Conservation (phyloP, 2,888 invertebrate genomes). For the Drosophila gaucha region DNA sequence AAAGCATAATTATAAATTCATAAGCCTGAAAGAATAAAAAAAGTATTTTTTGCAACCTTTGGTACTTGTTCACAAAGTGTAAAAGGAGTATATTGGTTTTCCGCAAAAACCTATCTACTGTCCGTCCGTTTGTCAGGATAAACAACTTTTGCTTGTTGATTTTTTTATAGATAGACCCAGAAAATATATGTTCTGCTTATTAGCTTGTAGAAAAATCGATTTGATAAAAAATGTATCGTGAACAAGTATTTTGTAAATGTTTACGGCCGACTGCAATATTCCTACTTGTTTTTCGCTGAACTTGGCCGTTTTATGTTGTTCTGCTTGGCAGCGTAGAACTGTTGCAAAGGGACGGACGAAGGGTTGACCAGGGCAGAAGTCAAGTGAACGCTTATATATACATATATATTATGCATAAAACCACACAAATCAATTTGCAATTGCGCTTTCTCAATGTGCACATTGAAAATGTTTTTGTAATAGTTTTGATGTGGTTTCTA, state of each 20-base stretch:
- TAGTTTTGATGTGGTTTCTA: constrained; percentile 68
- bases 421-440: constrained; percentile 78
- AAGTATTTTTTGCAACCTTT: constrained; percentile 7
- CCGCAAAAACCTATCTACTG: too few species aligned
- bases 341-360: too few species aligned
- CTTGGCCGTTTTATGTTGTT: constrained; percentile 2
- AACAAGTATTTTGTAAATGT: background rate
- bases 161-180: too few species aligned
- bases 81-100: background rate
- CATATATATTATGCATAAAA: constrained; percentile 33
- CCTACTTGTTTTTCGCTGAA: too few species aligned
- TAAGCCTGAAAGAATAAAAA: constrained; percentile 29
- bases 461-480: constrained; percentile 55
- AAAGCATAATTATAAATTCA: constrained; percentile 59
- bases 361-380: constrained; percentile 8
- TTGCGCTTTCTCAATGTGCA: constrained; percentile 54
- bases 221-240: too few species aligned
- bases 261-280: background rate
- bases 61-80: background rate
- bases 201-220: too few species aligned
- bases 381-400: background rate
- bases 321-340: constrained; percentile 13
- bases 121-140: too few species aligned
- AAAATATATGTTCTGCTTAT: too few species aligned
- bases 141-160: too few species aligned